These are phyloP conservation scores for Platysternon megacephalum DNA, from an alignment of 2,113 vertebrate species.

Conservation along the genomic window DNA sequence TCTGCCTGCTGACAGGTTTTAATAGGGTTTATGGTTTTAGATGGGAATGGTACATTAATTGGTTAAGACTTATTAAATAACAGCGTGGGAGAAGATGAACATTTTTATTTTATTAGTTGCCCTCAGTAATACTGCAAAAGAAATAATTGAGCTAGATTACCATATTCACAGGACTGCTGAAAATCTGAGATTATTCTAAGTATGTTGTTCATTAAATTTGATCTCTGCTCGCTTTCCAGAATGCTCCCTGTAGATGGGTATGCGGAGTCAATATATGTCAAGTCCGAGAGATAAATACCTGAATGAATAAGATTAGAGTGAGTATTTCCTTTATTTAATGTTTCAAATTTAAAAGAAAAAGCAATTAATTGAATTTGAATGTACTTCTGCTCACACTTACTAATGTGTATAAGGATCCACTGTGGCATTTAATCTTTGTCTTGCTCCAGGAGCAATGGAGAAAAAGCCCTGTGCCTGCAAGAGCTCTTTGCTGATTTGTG, in stretches of 20 bases:
- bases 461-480: accelerated
- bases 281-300: constrained; percentile 98
- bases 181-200: constrained; percentile 98
- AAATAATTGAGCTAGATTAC: constrained; percentile 73
- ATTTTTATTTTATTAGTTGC: not conserved
- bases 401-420: accelerated
- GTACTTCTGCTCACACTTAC: not conserved
- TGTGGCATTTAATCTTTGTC: not conserved
- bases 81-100: not conserved
- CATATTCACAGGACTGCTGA: constrained; percentile 96
- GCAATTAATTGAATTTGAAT: not conserved
- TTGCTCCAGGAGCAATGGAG: not conserved
- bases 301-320: constrained; percentile 51
- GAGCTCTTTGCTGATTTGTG: not conserved
- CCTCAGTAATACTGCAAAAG: not conserved
- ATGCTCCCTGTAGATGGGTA: constrained; percentile 99
- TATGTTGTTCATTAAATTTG: constrained; percentile 99
- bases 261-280: constrained; percentile 97
- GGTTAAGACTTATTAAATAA: not conserved
- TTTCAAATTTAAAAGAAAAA: not conserved
- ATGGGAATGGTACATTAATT: not conserved
- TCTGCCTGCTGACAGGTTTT: accelerated
- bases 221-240: constrained; percentile 96
- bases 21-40: not conserved
- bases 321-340: constrained; percentile 1